Base-by-base conservation (phyloP, 2,888 invertebrate species). In the Maniola hyperantus region DNA sequence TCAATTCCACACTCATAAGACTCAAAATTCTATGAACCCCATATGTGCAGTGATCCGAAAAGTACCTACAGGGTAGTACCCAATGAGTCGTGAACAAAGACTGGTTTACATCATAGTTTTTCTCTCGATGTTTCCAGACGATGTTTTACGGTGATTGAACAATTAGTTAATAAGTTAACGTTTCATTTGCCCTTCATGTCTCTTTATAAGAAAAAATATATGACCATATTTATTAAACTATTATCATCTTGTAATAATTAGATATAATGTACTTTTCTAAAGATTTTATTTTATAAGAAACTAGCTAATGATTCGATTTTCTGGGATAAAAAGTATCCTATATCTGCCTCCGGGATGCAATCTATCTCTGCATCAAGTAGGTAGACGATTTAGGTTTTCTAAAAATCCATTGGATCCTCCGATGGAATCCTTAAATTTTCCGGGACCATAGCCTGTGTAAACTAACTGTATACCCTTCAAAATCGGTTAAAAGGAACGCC, bases 21-120 rank as follows among this genome's bases (percentile, higher is more conserved):
- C 42, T 61, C 64, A 61, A 55, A 72, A 66, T 69, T 20, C 67
- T 64, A 10, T 55, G 62, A 18, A 18, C 18, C n/a, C 63, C n/a
- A n/a, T 33, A 57, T 62, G 69, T 58, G 15, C 64, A 67, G n/a
- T 58, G 63, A 44, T 51, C 53, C 63, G 48, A 46, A 53, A 39
- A 66, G 34, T 48, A 57, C 53, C 57, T 58, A 48, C 64, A 67
- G 57, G 67, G 6, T 20, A 66, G 66, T 62, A 63, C 34, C 67
- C 72, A 74, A 68, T 72, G 65, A 70, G 62, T 69, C 71, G 63
- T 72, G 73, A 70, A 72, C 71, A 69, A 68, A 71, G 71, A 63
- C 69, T 69, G 65, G 64, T 74, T 71, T 71, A 69, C 71, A 73
- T 72, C 69, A 67, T 66, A 68, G 58, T 57, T 71, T 69, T 69